phyloP scores from a whole-genome alignment of 1,140 invertebrate genomes.

The Pachypsylla venusta region DNA sequence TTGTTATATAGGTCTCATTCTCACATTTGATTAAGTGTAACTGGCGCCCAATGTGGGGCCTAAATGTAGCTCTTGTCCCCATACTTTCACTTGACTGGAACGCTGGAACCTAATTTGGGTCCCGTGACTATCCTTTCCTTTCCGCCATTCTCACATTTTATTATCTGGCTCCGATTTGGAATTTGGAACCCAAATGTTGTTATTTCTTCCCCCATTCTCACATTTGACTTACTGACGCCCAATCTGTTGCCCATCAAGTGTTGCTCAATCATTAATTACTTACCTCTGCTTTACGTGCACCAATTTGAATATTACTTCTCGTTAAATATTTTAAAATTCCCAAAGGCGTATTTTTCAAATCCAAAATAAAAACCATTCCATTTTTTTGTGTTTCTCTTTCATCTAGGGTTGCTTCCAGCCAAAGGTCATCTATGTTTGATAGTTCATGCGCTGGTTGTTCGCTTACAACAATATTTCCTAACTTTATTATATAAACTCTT shows the following conservation, averaged over 20 bases:
- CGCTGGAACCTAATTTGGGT: too few relatives aligned
- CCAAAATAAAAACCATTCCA: slow-evolving; percentile 30
- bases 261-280: slow-evolving; percentile 4
- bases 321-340: slow-evolving; percentile 29
- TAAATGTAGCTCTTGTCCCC: too few relatives aligned
- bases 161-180: too few relatives aligned
- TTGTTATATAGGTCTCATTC: too few relatives aligned
- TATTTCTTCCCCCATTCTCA: too few relatives aligned
- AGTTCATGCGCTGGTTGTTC: slow-evolving; percentile 19
- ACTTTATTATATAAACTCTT: slow-evolving; percentile 27
- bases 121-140: too few relatives aligned
- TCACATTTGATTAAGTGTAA: too few relatives aligned
- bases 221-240: background rate
- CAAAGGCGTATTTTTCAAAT: slow-evolving; percentile 27
- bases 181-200: too few relatives aligned
- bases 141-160: too few relatives aligned
- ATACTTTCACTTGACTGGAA: too few relatives aligned
- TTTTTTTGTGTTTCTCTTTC: slow-evolving; percentile 27
- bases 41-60: too few relatives aligned
- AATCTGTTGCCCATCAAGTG: background rate
- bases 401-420: slow-evolving; percentile 26
- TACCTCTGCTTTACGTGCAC: slow-evolving; percentile 26
- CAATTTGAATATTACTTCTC: slow-evolving; percentile 26
- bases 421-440: slow-evolving; percentile 26
- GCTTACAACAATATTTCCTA: slow-evolving; percentile 25